These are phyloP conservation scores for Masticophis lateralis DNA, from an alignment of 2,797 vertebrate genomes.

Conservation along the genomic window DNA sequence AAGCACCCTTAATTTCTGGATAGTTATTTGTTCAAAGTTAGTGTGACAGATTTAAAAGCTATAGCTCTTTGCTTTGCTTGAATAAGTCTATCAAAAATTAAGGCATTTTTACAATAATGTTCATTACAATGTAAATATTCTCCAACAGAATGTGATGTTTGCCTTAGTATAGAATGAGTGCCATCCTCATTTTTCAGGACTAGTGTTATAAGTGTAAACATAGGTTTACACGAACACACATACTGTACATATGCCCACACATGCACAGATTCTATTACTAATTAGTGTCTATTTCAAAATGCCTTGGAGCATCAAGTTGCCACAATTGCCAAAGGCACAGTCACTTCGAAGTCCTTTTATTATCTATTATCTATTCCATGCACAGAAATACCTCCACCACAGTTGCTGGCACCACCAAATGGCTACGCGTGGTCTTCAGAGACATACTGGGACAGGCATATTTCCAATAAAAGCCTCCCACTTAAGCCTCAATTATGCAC, in stretches of 20 bases:
- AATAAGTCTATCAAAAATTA: slow-evolving; percentile 33
- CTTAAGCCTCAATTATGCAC: background rate
- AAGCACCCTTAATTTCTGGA: slow-evolving; percentile 25
- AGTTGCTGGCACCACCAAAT: background rate
- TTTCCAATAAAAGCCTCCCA: background rate
- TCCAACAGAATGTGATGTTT: background rate
- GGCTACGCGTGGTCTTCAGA: background rate
- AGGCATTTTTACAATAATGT: background rate
- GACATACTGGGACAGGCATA: background rate
- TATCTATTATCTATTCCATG: background rate
- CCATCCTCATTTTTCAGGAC: background rate
- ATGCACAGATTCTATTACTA: background rate
- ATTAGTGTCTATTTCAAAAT: background rate
- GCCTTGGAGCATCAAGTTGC: background rate
- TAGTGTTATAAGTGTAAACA: background rate
- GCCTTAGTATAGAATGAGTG: background rate
- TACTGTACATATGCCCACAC: background rate
- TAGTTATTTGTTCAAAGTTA: slow-evolving; percentile 45
- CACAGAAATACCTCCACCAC: background rate
- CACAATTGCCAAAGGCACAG: background rate
- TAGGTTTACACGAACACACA: background rate
- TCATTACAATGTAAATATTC: slow-evolving; percentile 10
- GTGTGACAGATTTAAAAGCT: slow-evolving; percentile 43
- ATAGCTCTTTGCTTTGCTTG: slow-evolving; percentile 37
- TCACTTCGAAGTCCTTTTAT: background rate